A percentile compares a stretch with the other conserved stretches of the same genome.
Evolutionary conservation across 1,140 invertebrate species (phyloP).

Genomic region (Halictus rubicundus): DNA sequence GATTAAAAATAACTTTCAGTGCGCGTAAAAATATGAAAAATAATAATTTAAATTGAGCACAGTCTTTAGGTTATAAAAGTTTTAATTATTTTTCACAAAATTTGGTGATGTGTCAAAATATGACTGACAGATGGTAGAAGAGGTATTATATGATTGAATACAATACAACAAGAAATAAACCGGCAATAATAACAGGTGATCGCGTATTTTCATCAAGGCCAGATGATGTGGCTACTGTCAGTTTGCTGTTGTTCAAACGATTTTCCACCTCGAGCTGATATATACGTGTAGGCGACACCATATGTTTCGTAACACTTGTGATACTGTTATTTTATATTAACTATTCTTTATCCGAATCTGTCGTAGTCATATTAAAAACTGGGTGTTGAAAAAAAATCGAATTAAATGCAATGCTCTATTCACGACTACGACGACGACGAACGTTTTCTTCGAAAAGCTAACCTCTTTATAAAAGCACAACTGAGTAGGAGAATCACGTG

Average conservation of each 20-base stretch:
- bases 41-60: neutral
- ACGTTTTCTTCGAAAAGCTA: slow-evolving; percentile 12
- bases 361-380: neutral
- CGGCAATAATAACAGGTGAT: slow-evolving; percentile 56
- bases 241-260: slow-evolving; percentile 41
- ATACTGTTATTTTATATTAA: neutral
- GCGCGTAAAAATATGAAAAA: slow-evolving; percentile 1
- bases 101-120: slow-evolving; percentile 36
- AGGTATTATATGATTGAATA: slow-evolving; percentile 4
- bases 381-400: neutral
- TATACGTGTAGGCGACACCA: slow-evolving; percentile 24
- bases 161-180: slow-evolving; percentile 34
- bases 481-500: slow-evolving; percentile 42
- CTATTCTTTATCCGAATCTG: neutral
- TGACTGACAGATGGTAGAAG: slow-evolving; percentile 12
- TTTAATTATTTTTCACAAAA: slow-evolving; percentile 18
- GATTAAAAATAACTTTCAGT: neutral
- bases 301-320: slow-evolving; percentile 33
- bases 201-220: slow-evolving; percentile 67
- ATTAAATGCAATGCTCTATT: slow-evolving; percentile 9
- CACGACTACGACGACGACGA: neutral
- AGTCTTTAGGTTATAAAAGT: slow-evolving; percentile 21
- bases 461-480: slow-evolving; percentile 15
- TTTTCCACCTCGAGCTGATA: slow-evolving; percentile 32
- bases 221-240: slow-evolving; percentile 70